Evolutionary conservation across 2,797 vertebrate genomes (phyloP).

Genomic region (Chromis chromis): DNA sequence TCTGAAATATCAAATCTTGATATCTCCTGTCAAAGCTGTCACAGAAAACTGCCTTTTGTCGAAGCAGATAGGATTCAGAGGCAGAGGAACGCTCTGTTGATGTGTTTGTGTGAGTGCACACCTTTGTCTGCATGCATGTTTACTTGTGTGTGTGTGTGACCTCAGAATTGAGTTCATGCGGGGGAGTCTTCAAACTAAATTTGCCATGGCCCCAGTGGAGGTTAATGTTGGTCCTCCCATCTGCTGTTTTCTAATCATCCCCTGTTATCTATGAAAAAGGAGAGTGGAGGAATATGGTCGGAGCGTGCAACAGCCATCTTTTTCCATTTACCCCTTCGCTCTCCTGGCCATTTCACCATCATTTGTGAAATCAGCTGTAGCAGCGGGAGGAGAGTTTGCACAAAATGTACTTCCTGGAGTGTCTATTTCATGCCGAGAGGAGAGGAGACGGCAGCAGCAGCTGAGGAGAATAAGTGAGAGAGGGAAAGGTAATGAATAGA

Average conservation of each 20-base stretch:
- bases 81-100: conserved; percentile 22
- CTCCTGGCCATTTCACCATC: conserved; percentile 81
- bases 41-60: conserved; percentile 41
- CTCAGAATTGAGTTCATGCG: conserved; percentile 57
- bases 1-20: conserved; percentile 43
- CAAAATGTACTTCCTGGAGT: conserved; percentile 86
- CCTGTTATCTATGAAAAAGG: conserved; percentile 82
- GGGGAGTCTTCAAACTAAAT: conserved; percentile 67
- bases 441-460: conserved; percentile 63
- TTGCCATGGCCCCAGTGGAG: conserved; percentile 59
- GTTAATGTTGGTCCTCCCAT: conserved; percentile 73
- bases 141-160: conserved; percentile 29
- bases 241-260: conserved; percentile 82
- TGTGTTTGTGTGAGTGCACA: conserved; percentile 13
- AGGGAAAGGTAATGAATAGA: conserved; percentile 77
- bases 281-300: conserved; percentile 51
- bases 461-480: conserved; percentile 71
- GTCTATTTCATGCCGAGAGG: conserved; percentile 77
- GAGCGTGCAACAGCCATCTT: conserved; percentile 75
- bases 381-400: conserved; percentile 80
- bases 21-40: conserved; percentile 60
- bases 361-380: conserved; percentile 87
- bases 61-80: conserved; percentile 46
- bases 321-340: conserved; percentile 80
- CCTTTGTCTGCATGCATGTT: conserved; percentile 12